Conservation (phyloP, 2,113 vertebrate genomes). For the Gallinago jamesoni region DNA sequence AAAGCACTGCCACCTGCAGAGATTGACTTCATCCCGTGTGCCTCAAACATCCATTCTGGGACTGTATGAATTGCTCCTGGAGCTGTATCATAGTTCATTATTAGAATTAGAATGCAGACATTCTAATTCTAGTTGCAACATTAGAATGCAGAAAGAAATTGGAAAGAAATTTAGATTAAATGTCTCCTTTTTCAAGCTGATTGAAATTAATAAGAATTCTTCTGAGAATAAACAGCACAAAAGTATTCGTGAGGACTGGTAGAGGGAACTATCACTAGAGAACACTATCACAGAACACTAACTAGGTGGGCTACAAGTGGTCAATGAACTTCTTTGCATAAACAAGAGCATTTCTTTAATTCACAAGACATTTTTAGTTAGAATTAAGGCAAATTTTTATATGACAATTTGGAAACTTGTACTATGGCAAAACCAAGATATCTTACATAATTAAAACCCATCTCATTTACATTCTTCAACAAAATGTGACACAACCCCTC, state of each 20-base stretch:
- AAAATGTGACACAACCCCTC: background rate
- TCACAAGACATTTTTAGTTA: background rate
- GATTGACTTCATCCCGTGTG: background rate
- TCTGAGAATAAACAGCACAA: background rate
- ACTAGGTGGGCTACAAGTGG: accelerated
- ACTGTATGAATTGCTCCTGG: background rate
- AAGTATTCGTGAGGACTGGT: background rate
- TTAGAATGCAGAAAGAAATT: background rate
- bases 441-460: background rate
- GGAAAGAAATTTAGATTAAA: background rate
- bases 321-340: background rate
- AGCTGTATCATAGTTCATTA: background rate
- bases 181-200: background rate
- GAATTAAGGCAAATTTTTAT: background rate
- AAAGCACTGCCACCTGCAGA: background rate
- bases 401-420: background rate
- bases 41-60: background rate
- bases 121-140: too few species aligned
- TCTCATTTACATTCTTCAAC: background rate
- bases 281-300: background rate
- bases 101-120: background rate
- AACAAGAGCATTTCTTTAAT: background rate
- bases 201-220: background rate
- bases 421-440: background rate
- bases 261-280: background rate